Conservation (phyloP, 2,113 vertebrate genomes). For the Fregata magnificens region DNA sequence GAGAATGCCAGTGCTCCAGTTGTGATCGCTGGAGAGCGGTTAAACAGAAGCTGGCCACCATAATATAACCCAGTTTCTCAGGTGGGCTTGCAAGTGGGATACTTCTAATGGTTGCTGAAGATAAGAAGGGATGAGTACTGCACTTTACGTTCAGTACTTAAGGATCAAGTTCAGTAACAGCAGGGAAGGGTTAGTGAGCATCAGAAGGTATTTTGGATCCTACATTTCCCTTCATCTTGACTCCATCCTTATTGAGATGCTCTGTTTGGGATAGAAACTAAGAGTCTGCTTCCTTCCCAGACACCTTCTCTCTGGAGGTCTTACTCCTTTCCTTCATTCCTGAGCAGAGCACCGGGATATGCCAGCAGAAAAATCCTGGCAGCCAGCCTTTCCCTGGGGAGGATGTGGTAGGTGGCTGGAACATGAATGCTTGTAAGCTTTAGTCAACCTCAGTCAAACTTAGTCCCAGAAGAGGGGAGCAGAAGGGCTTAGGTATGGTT, state of each 20-base stretch:
- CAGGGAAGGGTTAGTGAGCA: neutral
- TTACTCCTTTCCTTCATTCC: neutral
- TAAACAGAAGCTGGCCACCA: neutral
- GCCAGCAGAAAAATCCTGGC: neutral
- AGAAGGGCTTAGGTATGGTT: neutral
- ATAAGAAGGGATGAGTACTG: neutral
- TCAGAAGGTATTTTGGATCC: neutral
- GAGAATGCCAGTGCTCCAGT: neutral
- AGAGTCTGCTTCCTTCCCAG: neutral
- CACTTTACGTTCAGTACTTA: neutral
- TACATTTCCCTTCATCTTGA: neutral
- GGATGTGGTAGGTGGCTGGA: neutral
- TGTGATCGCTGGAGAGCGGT: neutral
- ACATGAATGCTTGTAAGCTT: neutral
- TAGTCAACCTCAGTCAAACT: neutral
- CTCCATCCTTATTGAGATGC: neutral
- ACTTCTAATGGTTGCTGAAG: neutral
- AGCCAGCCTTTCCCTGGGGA: neutral
- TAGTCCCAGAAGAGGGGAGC: neutral
- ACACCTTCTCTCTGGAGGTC: neutral
- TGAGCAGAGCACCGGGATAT: accelerated
- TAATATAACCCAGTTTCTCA: neutral
- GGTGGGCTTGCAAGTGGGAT: neutral
- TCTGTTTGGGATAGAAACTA: neutral
- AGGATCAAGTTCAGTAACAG: neutral